Conservation (phyloP, 2,888 invertebrate species). For the Tachina lurida region DNA sequence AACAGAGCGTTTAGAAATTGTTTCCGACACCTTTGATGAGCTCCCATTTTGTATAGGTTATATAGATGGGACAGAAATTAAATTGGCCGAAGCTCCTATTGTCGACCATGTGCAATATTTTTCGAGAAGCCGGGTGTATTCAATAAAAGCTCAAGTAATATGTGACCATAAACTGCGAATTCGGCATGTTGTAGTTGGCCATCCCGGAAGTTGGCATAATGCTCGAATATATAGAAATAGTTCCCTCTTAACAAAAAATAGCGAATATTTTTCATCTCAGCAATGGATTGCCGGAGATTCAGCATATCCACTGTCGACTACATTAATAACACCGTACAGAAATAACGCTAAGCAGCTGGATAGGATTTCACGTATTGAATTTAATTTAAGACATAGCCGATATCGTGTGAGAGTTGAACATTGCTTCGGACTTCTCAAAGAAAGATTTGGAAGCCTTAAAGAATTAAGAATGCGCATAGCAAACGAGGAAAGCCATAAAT, state of each 20-base stretch:
- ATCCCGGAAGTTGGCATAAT: too few relatives aligned
- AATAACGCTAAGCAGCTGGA: background rate
- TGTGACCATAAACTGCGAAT: too few relatives aligned
- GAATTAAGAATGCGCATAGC: slow-evolving; percentile 18
- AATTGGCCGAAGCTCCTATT: too few relatives aligned
- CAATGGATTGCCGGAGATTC: slow-evolving; percentile 47
- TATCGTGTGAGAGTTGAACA: slow-evolving; percentile 35
- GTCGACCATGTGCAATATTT: too few relatives aligned
- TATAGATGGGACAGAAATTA: too few relatives aligned
- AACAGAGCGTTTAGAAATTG: slow-evolving; percentile 5
- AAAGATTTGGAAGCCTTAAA: slow-evolving; percentile 35
- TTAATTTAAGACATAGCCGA: slow-evolving; percentile 1
- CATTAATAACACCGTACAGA: slow-evolving; percentile 18
- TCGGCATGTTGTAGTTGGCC: too few relatives aligned
- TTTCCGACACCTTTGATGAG: slow-evolving; percentile 12
- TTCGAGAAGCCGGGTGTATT: too few relatives aligned
- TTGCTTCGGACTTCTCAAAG: slow-evolving; percentile 31
- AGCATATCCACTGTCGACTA: slow-evolving; percentile 14
- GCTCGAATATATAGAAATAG: too few relatives aligned
- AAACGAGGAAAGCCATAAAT: slow-evolving; percentile 8
- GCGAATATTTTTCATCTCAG: slow-evolving; percentile 2
- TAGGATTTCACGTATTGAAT: background rate
- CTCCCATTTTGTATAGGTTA: too few relatives aligned
- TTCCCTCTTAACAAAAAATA: too few relatives aligned
- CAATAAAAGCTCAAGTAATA: too few relatives aligned